Evolutionary conservation across 1,140 invertebrate genomes (phyloP).

Genomic region (Liolophura sinensis): DNA sequence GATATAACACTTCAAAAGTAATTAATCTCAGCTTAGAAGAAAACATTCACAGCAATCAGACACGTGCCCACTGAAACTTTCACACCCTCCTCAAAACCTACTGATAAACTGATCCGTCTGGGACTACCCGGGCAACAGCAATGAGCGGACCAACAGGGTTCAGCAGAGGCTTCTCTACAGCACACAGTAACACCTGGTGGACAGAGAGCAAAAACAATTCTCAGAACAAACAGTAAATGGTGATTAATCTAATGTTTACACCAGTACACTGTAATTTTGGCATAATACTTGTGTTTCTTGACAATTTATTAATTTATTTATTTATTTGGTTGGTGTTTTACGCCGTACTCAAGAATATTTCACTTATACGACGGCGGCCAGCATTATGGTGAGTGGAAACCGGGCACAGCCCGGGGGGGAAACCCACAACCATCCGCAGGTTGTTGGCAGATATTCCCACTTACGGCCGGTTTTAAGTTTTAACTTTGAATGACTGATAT

Average conservation of each 20-base stretch:
- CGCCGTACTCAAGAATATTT: background rate
- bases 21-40: background rate
- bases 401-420: too few species aligned
- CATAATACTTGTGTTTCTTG: background rate
- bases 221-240: background rate
- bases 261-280: background rate
- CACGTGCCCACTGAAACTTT: background rate
- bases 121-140: slow-evolving; percentile 50
- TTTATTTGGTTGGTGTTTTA: too few species aligned
- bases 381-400: too few species aligned
- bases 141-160: slow-evolving; percentile 45
- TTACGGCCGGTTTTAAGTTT: background rate
- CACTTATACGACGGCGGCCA: too few species aligned
- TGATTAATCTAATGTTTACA: too few species aligned
- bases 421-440: too few species aligned
- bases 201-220: background rate
- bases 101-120: slow-evolving; percentile 28
- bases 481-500: too few species aligned
- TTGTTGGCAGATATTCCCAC: too few species aligned
- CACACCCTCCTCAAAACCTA: background rate
- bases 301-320: too few species aligned
- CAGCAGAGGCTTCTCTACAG: slow-evolving; percentile 36
- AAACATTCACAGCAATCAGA: background rate
- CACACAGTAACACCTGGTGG: slow-evolving; percentile 36
- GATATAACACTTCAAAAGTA: too few species aligned